phyloP scores from a whole-genome alignment of 2,888 invertebrate species.

The Zygogramma bicolorata region DNA sequence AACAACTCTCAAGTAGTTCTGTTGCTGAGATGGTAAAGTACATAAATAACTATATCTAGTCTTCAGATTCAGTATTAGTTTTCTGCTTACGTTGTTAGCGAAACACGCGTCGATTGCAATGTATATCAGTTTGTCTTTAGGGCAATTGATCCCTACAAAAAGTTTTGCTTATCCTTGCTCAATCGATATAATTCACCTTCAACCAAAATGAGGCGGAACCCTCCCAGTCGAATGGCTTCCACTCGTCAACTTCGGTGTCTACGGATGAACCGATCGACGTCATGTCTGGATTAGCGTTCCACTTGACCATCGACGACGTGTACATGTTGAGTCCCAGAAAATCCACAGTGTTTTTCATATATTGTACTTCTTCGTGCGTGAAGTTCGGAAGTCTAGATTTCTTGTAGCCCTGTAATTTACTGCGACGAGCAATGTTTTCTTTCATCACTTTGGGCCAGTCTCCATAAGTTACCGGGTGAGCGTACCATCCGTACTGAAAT shows the following conservation, averaged over 20 bases:
- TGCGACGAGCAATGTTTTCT: constrained; percentile 70
- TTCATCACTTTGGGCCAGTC: constrained; percentile 78
- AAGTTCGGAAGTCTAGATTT: constrained; percentile 75
- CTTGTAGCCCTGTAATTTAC: constrained; percentile 70
- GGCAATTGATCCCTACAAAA: no score
- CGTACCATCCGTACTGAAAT: constrained; percentile 47
- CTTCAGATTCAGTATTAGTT: no score
- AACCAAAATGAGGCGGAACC: constrained; percentile 31
- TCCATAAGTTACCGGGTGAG: constrained; percentile 74
- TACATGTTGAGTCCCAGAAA: constrained; percentile 83
- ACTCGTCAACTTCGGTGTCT: constrained; percentile 36
- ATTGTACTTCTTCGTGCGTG: constrained; percentile 71
- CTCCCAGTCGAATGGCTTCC: constrained; percentile 38
- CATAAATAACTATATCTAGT: no score
- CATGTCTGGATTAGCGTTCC: constrained; percentile 17
- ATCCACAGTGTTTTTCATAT: constrained; percentile 76
- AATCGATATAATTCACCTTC: no score
- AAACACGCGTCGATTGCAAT: no score
- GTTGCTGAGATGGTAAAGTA: no score
- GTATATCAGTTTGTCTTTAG: no score
- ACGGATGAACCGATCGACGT: constrained; percentile 9
- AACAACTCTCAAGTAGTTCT: no score
- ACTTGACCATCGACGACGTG: constrained; percentile 70
- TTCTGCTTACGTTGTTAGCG: no score
- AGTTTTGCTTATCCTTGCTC: no score